Conservation (phyloP, 2,113 vertebrate species). For the Pseudopipra pipra region DNA sequence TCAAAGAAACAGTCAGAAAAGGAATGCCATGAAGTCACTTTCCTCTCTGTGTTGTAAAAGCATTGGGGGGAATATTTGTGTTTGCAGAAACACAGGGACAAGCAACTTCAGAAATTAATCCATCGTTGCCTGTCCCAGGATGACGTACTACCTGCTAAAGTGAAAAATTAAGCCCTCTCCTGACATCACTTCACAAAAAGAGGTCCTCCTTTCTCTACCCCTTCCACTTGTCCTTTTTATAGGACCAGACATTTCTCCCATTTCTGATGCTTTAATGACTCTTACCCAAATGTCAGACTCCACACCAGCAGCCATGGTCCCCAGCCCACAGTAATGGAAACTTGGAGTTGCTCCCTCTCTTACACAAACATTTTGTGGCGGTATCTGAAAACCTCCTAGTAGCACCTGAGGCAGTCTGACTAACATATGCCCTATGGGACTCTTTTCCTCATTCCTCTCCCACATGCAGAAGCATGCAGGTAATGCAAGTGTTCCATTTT, state of each 20-base stretch:
- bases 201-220: background rate
- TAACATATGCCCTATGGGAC: background rate
- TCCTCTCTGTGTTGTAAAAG: conserved; percentile 40
- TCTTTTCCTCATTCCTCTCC: background rate
- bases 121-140: background rate
- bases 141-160: background rate
- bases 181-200: background rate
- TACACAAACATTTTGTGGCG: fast-evolving
- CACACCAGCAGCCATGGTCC: fast-evolving
- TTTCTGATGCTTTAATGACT: background rate
- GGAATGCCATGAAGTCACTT: conserved; percentile 67
- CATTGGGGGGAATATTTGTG: conserved; percentile 25
- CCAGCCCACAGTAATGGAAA: fast-evolving
- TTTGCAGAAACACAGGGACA: background rate
- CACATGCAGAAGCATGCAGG: background rate
- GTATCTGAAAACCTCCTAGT: background rate
- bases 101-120: background rate
- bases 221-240: background rate
- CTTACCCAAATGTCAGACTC: background rate
- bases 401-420: background rate
- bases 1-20: conserved; percentile 67
- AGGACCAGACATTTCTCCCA: background rate
- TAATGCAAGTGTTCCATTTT: background rate
- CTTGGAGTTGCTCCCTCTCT: background rate
- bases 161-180: background rate